Conservation (phyloP, 1,140 invertebrate genomes). For the Drosophila ficusphila region DNA sequence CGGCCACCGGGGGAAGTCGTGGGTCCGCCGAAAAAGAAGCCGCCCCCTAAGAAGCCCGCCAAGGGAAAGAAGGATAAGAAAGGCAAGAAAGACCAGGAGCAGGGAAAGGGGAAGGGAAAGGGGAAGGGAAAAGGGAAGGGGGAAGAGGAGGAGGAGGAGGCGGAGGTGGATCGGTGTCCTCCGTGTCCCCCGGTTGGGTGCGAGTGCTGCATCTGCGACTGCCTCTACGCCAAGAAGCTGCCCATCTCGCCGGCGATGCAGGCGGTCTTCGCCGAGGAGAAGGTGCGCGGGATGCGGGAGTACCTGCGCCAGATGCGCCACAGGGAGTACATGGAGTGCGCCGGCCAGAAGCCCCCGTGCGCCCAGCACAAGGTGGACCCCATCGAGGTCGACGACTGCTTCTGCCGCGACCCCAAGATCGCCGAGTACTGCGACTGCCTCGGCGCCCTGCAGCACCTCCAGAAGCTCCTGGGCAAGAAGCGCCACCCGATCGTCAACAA, state of each 20-base stretch:
- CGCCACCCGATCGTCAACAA: not conserved
- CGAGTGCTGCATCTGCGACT: constrained; percentile 29
- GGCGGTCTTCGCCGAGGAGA: constrained; percentile 21
- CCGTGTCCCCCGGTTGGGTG: constrained; percentile 5
- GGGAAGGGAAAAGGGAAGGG: not conserved
- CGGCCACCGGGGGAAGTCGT: not conserved
- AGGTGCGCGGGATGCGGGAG: constrained; percentile 14
- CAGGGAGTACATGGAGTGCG: constrained; percentile 2
- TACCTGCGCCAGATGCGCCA: constrained; percentile 19
- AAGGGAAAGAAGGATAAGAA: not conserved
- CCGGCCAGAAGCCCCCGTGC: not conserved
- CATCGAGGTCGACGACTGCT: constrained; percentile 5
- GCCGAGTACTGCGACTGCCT: constrained; percentile 32
- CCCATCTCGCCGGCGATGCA: constrained; percentile 18
- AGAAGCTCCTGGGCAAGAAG: constrained; percentile 4
- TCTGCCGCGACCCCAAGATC: constrained; percentile 19
- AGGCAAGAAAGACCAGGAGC: too few relatives aligned
- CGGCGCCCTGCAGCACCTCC: constrained; percentile 31
- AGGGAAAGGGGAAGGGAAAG: too few relatives aligned
- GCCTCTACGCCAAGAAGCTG: constrained; percentile 4
- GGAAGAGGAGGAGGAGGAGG: not conserved
- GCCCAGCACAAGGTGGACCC: constrained; percentile 17
- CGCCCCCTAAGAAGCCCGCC: not conserved
- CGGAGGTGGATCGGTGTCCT: not conserved
- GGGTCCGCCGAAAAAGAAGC: not conserved